phyloP scores from a whole-genome alignment of 2,113 vertebrate genomes.

The Tragelaphus scriptus region DNA sequence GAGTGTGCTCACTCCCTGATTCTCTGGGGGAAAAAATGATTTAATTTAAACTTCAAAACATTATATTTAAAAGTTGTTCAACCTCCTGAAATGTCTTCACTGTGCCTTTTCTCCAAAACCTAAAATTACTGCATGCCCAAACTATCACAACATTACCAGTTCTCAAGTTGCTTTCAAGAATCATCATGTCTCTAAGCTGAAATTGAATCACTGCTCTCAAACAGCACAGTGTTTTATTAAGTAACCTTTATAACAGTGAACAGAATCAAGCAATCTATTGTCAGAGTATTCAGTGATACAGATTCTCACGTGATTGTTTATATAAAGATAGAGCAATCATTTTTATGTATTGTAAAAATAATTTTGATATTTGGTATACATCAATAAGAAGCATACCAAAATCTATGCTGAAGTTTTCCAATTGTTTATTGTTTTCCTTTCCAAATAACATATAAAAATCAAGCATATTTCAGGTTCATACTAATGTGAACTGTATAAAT shows the following conservation, averaged over 20 bases:
- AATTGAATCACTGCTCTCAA: background rate
- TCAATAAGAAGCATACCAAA: background rate
- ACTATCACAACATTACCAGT: background rate
- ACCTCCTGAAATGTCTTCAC: background rate
- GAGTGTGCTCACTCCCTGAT: background rate
- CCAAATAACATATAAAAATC: background rate
- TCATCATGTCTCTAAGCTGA: background rate
- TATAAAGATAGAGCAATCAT: background rate
- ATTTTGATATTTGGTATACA: background rate
- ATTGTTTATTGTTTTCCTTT: background rate
- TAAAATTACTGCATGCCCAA: background rate
- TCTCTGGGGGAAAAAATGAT: background rate
- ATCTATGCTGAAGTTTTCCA: background rate
- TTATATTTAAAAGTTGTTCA: background rate
- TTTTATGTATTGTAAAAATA: background rate
- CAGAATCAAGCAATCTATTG: background rate
- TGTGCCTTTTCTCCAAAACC: background rate
- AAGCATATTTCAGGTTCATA: background rate
- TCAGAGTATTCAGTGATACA: background rate
- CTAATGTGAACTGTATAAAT: background rate
- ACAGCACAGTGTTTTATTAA: background rate
- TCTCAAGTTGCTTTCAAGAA: background rate
- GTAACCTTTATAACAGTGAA: background rate
- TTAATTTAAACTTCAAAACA: background rate
- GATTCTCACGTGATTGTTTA: background rate